Conservation (phyloP, 2,888 invertebrate species). For the Mimas tiliae region DNA sequence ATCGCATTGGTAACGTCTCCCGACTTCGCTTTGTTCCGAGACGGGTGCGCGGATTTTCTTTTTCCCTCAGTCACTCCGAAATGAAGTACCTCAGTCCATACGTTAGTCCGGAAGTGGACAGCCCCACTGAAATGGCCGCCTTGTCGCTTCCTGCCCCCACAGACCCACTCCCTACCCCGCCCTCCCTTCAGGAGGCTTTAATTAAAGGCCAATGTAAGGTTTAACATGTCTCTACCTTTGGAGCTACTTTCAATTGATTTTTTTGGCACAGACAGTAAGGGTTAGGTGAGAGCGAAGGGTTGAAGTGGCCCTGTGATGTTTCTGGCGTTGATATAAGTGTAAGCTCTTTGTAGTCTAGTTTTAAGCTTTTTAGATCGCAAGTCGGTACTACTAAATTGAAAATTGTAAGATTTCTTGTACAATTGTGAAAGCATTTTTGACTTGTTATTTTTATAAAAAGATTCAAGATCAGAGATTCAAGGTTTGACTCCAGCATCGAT, state of each 20-base stretch:
- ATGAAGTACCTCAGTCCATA: slow-evolving; percentile 77
- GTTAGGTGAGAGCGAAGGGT: slow-evolving; percentile 33
- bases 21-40: slow-evolving; percentile 51
- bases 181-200: slow-evolving; percentile 60
- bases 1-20: slow-evolving; percentile 42
- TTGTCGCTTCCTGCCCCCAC: slow-evolving; percentile 53
- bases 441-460: no score
- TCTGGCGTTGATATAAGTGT: slow-evolving; percentile 13
- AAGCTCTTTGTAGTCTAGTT: slow-evolving; percentile 12
- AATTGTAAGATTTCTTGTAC: no score
- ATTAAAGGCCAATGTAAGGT: slow-evolving; percentile 81
- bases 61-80: slow-evolving; percentile 74
- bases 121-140: slow-evolving; percentile 67
- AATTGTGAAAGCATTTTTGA: no score
- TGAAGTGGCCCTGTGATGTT: slow-evolving; percentile 24
- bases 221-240: slow-evolving; percentile 76
- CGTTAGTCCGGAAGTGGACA: slow-evolving; percentile 76
- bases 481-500: no score
- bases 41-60: slow-evolving; percentile 65
- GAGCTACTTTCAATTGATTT: slow-evolving; percentile 59
- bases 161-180: slow-evolving; percentile 42
- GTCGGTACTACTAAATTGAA: no score
- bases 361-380: background rate
- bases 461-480: no score
- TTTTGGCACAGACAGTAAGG: slow-evolving; percentile 24